Base-by-base conservation (phyloP, 2,888 invertebrate genomes). In the Elysia crispata region DNA sequence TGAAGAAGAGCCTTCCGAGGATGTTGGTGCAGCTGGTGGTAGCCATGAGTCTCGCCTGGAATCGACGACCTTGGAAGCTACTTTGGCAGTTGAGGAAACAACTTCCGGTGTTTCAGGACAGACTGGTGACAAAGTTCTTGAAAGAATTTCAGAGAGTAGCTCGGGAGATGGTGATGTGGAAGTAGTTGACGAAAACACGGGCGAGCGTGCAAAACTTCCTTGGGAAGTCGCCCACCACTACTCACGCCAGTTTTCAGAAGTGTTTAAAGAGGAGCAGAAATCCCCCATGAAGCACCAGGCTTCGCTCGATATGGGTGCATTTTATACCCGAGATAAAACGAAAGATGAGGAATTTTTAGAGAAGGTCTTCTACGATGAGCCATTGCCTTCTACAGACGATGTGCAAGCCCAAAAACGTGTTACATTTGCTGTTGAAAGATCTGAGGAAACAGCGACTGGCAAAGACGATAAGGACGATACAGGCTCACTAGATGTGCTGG, bases 141-240 rank as follows among this genome's bases (percentile, higher is more conserved):
- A 31, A 62, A 62, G 30, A n/a, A 85, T 84, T 28, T 84, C 85
- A 5, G 80, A 83, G 66, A 86, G 86, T 69, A 85, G 85, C 77
- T 85, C 86, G 81, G 85, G 86, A 62, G 86, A 86, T 83, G 88
- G 88, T 77, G 88, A 88, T 79, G 81, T 82, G 18, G 86, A 87
- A 81, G 87, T 90, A 8, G 90, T 89, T 83, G 91, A 90, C 84
- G 89, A 88, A 81, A 81, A 84, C n/a, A 87, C 87, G 70, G 91
- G 88, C 0, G 79, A 79, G 66, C 83, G 81, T 74, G 81, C 86
- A 33, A 82, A 77, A 81, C 73, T 87, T 25, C 90, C 90, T 15
- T 90, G 90, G 90, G 90, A 90, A 84, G 86, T 87, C 50, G 87
- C 86, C 54, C 86, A 87, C 76, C 89, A 89, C 81, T 90, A 87